Evolutionary conservation across 1,140 invertebrate genomes (phyloP).

Genomic region (Atta texana): DNA sequence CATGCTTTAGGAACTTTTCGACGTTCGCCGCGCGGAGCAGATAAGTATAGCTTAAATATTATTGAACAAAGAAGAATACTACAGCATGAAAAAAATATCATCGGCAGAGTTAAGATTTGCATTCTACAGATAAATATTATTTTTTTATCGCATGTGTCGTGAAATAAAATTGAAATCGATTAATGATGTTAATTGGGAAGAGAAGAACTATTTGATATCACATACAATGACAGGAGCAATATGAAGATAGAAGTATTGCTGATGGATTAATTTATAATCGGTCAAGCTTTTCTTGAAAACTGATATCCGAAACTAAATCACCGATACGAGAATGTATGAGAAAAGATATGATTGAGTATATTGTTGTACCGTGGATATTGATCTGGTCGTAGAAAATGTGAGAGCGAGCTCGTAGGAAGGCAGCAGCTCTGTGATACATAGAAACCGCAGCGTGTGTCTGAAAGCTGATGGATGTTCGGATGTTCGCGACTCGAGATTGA

Average conservation of each 20-base stretch:
- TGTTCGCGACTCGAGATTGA: constrained; percentile 57
- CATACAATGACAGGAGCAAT: neutral
- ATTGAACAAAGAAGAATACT: neutral
- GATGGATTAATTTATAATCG: constrained; percentile 42
- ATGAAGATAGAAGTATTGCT: neutral
- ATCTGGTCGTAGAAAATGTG: constrained; percentile 36
- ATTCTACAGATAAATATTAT: constrained; percentile 3
- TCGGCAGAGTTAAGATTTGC: neutral
- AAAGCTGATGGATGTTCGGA: constrained; percentile 56
- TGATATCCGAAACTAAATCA: constrained; percentile 33
- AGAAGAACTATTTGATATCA: neutral
- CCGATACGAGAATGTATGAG: constrained; percentile 19
- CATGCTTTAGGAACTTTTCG: constrained; percentile 17
- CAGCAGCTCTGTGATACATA: constrained; percentile 23
- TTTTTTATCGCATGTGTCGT: neutral
- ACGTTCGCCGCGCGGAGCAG: too few relatives aligned
- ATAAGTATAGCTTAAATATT: neutral
- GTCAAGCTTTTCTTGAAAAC: constrained; percentile 1
- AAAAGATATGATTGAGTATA: constrained; percentile 22
- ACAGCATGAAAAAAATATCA: neutral
- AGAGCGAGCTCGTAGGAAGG: constrained; percentile 9
- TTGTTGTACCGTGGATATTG: constrained; percentile 26
- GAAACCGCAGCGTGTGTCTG: constrained; percentile 49
- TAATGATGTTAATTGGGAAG: neutral
- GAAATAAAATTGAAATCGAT: neutral